phyloP scores from a whole-genome alignment of 2,888 invertebrate genomes.

The Pecten maximus region DNA sequence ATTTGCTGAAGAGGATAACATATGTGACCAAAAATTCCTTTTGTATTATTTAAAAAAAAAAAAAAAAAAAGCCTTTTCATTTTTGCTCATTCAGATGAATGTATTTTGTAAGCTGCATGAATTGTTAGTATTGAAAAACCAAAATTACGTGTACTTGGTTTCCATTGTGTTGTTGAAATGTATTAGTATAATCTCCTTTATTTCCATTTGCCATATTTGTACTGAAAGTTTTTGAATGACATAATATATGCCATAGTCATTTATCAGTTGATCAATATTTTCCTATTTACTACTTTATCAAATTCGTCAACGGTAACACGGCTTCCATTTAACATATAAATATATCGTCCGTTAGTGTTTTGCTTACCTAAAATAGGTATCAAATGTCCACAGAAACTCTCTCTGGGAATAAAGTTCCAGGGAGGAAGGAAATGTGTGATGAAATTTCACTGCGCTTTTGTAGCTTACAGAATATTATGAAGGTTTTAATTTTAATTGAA shows the following conservation, averaged over 20 bases:
- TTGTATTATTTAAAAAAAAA: neutral
- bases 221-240: neutral
- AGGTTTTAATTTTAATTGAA: neutral
- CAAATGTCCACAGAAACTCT: no score
- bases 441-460: neutral
- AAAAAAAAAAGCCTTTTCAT: neutral
- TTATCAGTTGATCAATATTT: neutral
- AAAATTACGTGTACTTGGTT: neutral
- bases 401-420: neutral
- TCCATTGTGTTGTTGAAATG: neutral
- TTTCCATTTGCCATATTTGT: constrained; percentile 5
- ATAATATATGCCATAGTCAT: neutral
- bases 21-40: constrained; percentile 9
- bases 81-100: constrained; percentile 18
- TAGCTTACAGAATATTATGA: neutral
- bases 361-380: neutral
- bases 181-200: neutral
- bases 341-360: neutral
- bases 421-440: neutral
- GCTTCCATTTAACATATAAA: neutral
- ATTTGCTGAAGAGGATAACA: neutral
- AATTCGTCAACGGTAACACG: neutral
- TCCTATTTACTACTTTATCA: neutral
- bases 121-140: neutral
- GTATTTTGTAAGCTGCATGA: neutral